phyloP scores from a whole-genome alignment of 2,888 invertebrate species.

The Arge pagana region DNA sequence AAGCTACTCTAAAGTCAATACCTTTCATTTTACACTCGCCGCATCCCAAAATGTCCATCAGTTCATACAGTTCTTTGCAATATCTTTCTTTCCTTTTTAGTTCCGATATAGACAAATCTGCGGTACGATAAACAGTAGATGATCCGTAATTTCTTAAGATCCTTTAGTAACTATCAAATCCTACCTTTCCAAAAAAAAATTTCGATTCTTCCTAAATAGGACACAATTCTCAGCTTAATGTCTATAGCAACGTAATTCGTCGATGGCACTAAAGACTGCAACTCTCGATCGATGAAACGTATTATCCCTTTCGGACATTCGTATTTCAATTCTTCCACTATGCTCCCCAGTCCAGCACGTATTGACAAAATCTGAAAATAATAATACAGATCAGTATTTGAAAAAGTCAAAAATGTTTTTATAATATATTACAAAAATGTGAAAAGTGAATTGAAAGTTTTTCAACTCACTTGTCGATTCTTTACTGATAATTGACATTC shows the following conservation, averaged over 20 bases:
- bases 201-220: conserved; percentile 64
- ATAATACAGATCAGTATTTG: conserved; percentile 20
- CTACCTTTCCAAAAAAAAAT: conserved; percentile 67
- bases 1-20: conserved; percentile 22
- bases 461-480: conserved; percentile 59
- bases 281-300: conserved; percentile 62
- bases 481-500: conserved; percentile 61
- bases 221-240: conserved; percentile 67
- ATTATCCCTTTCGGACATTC: conserved; percentile 62
- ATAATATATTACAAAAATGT: neutral
- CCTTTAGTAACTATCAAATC: conserved; percentile 29
- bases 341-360: conserved; percentile 59
- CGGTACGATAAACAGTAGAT: conserved; percentile 31
- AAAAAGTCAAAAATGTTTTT: neutral
- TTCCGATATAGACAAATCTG: conserved; percentile 66
- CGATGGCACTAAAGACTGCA: conserved; percentile 63
- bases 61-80: conserved; percentile 65
- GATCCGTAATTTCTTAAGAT: conserved; percentile 11
- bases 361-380: conserved; percentile 42
- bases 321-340: conserved; percentile 61
- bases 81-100: conserved; percentile 65
- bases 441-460: conserved; percentile 57
- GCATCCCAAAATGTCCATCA: conserved; percentile 64
- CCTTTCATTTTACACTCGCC: conserved; percentile 58
- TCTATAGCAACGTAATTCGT: conserved; percentile 68